These are phyloP conservation scores for Peromyscus attwateri DNA, from an alignment of 2,797 vertebrate species.

Conservation along the genomic window DNA sequence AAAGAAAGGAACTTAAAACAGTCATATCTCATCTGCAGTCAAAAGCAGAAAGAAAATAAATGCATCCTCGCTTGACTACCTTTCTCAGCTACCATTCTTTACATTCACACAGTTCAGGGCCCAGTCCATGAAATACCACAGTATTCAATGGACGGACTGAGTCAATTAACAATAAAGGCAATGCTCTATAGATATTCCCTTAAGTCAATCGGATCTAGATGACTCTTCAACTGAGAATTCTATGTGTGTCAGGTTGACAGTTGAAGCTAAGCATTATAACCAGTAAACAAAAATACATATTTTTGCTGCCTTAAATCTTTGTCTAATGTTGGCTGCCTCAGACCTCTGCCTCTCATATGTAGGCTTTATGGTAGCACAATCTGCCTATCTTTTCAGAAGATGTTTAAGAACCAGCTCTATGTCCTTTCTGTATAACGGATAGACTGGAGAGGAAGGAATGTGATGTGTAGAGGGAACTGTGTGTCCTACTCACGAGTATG, in stretches of 20 bases:
- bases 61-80: neutral
- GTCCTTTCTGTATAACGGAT: neutral
- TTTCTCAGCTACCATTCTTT: neutral
- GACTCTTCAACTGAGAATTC: neutral
- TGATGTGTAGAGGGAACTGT: neutral
- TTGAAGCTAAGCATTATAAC: neutral
- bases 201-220: neutral
- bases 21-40: no score
- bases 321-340: neutral
- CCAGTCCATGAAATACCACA: neutral
- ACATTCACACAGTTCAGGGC: neutral
- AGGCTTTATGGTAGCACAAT: rapidly evolving
- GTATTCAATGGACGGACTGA: neutral
- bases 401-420: neutral
- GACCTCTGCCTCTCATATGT: neutral
- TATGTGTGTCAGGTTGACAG: neutral
- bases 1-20: neutral
- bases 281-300: neutral
- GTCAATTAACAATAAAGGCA: neutral
- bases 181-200: neutral
- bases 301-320: neutral
- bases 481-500: neutral
- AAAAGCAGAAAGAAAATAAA: neutral
- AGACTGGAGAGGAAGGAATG: neutral
- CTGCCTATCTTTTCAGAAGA: neutral